These are phyloP conservation scores for Pimephales promelas DNA, from an alignment of 2,113 vertebrate genomes.

Conservation along the genomic window DNA sequence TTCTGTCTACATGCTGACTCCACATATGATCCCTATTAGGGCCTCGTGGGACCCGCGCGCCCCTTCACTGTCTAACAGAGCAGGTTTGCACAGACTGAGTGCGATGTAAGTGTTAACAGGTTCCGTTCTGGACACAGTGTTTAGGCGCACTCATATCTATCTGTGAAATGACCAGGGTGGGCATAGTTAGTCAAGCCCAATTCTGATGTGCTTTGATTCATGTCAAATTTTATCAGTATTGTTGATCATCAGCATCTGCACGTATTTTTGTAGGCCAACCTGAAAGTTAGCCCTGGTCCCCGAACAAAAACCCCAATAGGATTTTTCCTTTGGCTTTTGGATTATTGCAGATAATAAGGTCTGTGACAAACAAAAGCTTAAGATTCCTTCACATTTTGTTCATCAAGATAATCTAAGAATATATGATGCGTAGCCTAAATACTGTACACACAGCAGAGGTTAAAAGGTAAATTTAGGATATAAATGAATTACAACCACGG, in stretches of 20 bases:
- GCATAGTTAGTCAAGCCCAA: background rate
- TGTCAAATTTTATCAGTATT: constrained; percentile 9
- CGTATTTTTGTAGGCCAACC: too few relatives aligned
- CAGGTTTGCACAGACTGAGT: constrained; percentile 18
- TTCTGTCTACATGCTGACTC: constrained; percentile 75
- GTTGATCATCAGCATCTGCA: background rate
- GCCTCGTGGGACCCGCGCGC: constrained; percentile 69
- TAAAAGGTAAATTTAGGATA: too few relatives aligned
- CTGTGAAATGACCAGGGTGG: background rate
- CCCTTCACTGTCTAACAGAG: constrained; percentile 50
- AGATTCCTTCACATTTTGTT: too few relatives aligned
- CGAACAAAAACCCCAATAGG: too few relatives aligned
- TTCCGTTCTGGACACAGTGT: constrained; percentile 23
- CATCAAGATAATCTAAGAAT: too few relatives aligned
- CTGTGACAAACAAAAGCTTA: too few relatives aligned
- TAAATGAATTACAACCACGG: too few relatives aligned
- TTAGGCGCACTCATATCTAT: constrained; percentile 6
- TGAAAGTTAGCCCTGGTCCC: too few relatives aligned
- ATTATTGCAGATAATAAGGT: too few relatives aligned
- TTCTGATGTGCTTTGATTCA: constrained; percentile 1
- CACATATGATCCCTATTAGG: constrained; percentile 81
- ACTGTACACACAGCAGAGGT: too few relatives aligned
- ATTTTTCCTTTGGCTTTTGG: too few relatives aligned
- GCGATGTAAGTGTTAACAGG: constrained; percentile 55
- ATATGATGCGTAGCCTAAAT: too few relatives aligned